These are phyloP conservation scores for Pygoscelis adeliae DNA, from an alignment of 2,113 vertebrate species.

Conservation along the genomic window DNA sequence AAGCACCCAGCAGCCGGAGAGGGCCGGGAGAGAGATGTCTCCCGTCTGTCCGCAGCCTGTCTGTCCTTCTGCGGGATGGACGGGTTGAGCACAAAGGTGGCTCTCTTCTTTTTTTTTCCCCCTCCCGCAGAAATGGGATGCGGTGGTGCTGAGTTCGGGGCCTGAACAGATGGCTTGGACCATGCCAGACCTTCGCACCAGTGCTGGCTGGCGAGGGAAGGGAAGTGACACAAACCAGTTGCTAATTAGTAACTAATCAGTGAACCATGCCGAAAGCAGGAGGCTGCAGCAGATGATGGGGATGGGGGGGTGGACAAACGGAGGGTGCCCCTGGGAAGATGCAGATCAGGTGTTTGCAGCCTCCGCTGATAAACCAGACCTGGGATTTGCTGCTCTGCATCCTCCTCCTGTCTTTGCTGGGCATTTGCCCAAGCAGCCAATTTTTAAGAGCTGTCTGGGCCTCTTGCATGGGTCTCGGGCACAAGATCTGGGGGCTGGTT, in stretches of 20 bases:
- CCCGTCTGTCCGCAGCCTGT: background rate
- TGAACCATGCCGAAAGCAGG: background rate
- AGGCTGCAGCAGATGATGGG: background rate
- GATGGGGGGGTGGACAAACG: background rate
- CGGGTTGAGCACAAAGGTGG: background rate
- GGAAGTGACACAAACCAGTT: background rate
- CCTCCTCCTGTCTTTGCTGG: fast-evolving
- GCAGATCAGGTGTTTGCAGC: background rate
- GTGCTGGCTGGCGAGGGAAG: background rate
- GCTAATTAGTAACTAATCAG: constrained; percentile 28
- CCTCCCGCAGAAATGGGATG: background rate
- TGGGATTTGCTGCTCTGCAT: background rate
- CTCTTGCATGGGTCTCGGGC: fast-evolving
- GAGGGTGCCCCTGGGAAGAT: fast-evolving
- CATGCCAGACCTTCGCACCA: background rate
- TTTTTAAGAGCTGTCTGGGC: background rate
- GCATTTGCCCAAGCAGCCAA: background rate
- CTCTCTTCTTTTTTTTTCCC: background rate
- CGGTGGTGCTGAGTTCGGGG: fast-evolving
- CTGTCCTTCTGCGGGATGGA: background rate
- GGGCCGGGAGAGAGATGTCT: background rate
- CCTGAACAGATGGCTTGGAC: constrained; percentile 24
- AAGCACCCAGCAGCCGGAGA: background rate
- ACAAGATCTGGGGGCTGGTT: background rate
- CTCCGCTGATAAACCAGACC: background rate